phyloP scores from a whole-genome alignment of 2,113 vertebrate species.

The Chaetura pelagica region DNA sequence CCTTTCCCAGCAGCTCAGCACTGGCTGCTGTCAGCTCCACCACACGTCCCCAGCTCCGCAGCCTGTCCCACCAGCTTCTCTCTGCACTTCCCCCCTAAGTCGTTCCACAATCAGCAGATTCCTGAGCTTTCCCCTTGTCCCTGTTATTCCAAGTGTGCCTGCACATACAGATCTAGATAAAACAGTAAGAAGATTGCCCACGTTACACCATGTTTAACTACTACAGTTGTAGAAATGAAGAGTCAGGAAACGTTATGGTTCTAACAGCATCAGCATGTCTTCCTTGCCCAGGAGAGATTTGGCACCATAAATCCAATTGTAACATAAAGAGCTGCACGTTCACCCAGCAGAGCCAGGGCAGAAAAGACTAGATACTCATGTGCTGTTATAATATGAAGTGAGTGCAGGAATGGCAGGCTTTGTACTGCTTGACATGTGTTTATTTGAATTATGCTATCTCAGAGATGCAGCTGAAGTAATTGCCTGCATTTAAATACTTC shows the following conservation, averaged over 20 bases:
- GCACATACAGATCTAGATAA: rapidly evolving
- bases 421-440: neutral
- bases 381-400: neutral
- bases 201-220: rapidly evolving
- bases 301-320: neutral
- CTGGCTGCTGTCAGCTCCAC: rapidly evolving
- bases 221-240: neutral
- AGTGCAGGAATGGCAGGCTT: neutral
- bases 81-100: rapidly evolving
- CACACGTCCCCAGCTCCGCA: rapidly evolving
- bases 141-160: rapidly evolving
- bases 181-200: rapidly evolving
- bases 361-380: neutral
- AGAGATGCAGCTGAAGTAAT: neutral
- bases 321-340: neutral
- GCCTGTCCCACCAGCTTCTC: neutral
- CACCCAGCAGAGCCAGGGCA: neutral
- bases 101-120: rapidly evolving
- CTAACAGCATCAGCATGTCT: rapidly evolving
- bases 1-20: neutral
- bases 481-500: neutral
- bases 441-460: neutral
- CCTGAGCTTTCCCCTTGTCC: neutral
- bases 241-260: neutral
- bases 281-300: neutral